Conservation (phyloP, 2,888 invertebrate species). For the Erebia epiphron region DNA sequence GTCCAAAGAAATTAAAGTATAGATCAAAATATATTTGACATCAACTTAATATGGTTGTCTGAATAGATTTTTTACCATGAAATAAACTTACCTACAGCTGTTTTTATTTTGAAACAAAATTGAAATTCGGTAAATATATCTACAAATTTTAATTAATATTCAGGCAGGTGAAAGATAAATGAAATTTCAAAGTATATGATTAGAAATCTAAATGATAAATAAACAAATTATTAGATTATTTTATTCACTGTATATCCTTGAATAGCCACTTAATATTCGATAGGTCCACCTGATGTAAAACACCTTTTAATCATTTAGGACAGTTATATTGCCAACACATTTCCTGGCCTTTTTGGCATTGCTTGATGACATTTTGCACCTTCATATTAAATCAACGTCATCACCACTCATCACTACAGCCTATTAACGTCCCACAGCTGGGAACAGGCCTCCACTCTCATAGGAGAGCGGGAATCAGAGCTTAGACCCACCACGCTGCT, state of each 20-base stretch:
- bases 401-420: no score
- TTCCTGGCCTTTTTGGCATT: neutral
- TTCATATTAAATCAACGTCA: neutral
- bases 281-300: constrained; percentile 28
- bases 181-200: constrained; percentile 6
- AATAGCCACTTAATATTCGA: constrained; percentile 28
- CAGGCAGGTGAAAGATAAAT: constrained; percentile 27
- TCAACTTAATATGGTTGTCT: neutral
- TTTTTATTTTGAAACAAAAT: neutral
- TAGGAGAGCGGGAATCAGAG: no score
- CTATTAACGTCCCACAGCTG: no score
- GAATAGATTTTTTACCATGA: neutral
- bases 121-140: neutral
- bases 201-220: constrained; percentile 29
- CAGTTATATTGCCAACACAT: neutral
- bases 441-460: no score
- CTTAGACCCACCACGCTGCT: no score
- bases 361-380: neutral
- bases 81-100: neutral
- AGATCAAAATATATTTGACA: neutral
- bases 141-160: neutral
- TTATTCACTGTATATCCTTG: constrained; percentile 29
- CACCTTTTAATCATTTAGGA: constrained; percentile 28
- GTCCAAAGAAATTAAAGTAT: no score
- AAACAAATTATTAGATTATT: constrained; percentile 22